phyloP scores from a whole-genome alignment of 2,888 invertebrate species.

The Sesia apiformis region DNA sequence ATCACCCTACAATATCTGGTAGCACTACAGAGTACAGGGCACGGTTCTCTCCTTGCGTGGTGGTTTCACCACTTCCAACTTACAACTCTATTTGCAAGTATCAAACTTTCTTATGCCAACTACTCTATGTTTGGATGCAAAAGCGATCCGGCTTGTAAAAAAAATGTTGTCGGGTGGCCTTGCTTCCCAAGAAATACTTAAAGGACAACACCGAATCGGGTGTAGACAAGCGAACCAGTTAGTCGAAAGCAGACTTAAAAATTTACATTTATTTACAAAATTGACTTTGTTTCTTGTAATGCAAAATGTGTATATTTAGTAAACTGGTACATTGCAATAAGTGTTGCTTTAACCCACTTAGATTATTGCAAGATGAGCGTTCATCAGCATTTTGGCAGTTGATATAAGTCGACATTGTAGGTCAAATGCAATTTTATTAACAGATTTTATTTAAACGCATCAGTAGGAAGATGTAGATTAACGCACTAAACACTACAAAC shows the following conservation, averaged over 20 bases:
- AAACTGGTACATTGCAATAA: conserved; percentile 26
- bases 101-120: neutral
- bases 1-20: no score
- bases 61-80: neutral
- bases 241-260: neutral
- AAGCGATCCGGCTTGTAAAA: neutral
- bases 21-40: no score
- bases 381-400: neutral
- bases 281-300: neutral
- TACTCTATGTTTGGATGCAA: neutral
- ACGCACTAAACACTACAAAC: no score
- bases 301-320: neutral
- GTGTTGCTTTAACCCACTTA: conserved; percentile 46
- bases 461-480: no score
- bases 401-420: neutral
- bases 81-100: neutral
- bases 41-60: no score
- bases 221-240: neutral
- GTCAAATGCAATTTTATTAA: neutral
- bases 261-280: neutral
- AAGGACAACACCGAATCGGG: neutral
- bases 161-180: neutral
- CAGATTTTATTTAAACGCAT: no score
- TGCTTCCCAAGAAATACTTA: neutral
- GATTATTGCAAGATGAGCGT: conserved; percentile 24